Evolutionary conservation across 2,797 vertebrate species (phyloP), one percentile per base, ranked within the genome.

Genomic region (Choloepus didactylus): DNA sequence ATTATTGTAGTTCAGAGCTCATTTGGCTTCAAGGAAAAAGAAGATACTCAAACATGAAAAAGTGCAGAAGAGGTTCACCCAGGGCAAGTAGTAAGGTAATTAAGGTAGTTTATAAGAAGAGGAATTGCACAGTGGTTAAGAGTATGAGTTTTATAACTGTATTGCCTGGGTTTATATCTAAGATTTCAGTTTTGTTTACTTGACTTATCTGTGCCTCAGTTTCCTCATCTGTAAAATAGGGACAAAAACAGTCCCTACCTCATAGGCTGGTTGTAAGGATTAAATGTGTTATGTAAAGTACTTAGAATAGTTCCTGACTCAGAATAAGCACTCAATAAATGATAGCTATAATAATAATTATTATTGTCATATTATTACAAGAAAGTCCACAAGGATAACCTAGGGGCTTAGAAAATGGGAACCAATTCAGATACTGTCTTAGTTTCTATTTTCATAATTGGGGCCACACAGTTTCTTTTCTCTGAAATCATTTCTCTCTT

Each of bases 211-310:
- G 60, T 81, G 75, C 89, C 62, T 95, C 44, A 0, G 29, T 70
- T 96, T 97, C 8, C 7, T 87, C 54, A 69, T 89, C 51, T 88
- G n/a, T 75, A 35, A 80, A 95, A 79, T 76, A 18, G 35, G 14
- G 7, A 81, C 72, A 44, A 54, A 41, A 79, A 64, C n/a, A 49
- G 15, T 49, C 31, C 11, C 35, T 10, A 46, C 69, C 23, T 64
- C 19, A 31, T 56, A 51, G 89, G n/a, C 51, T 38, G 64, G 4
- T 49, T 93, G 46, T 64, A 49, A 75, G 11, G 11, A 82, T 91
- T 75, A 92, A 86, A 25, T 79, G 41, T 54, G 31, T 60, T 64
- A 27, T 79, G 46, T 41, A 67, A 70, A 83, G 46, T 67, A 35
- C 51, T 91, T 90, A 60, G 80, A 91, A 16, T 51, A 54, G 38